Evolutionary conservation across 2,888 invertebrate genomes (phyloP).

Genomic region (Heterodera filipjevi): DNA sequence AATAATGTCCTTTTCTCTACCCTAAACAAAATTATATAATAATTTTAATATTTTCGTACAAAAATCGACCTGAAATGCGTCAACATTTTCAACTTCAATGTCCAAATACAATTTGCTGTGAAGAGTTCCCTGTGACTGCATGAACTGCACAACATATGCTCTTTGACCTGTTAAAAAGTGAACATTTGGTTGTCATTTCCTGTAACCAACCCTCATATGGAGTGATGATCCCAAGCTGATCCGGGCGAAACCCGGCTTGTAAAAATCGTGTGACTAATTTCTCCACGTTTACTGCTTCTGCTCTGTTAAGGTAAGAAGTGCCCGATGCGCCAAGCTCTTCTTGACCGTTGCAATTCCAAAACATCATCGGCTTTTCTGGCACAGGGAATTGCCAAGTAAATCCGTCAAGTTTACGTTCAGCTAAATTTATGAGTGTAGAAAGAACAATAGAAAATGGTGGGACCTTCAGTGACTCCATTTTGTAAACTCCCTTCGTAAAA

Average conservation of each 20-base stretch:
- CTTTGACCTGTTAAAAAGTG: conserved; percentile 74
- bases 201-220: conserved; percentile 84
- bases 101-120: conserved; percentile 92
- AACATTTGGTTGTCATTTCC: not conserved
- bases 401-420: conserved; percentile 84
- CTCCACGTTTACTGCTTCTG: conserved; percentile 97
- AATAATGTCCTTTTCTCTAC: conserved; percentile 97
- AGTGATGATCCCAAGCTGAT: conserved; percentile 93
- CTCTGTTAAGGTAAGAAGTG: conserved; percentile 94
- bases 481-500: conserved; percentile 98
- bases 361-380: conserved; percentile 95
- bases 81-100: conserved; percentile 98
- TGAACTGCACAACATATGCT: conserved; percentile 92
- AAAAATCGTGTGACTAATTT: conserved; percentile 89
- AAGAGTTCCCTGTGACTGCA: conserved; percentile 96
- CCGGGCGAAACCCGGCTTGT: conserved; percentile 90
- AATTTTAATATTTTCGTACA: not conserved
- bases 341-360: conserved; percentile 91
- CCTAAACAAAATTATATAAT: conserved; percentile 66
- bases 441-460: not conserved
- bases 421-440: conserved; percentile 66
- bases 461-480: conserved; percentile 89
- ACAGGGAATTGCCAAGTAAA: conserved; percentile 98
- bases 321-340: conserved; percentile 98
- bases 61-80: conserved; percentile 77